Evolutionary conservation across 2,797 vertebrate genomes (phyloP), one percentile per base, ranked within the genome.

Genomic region (Molossus alvarezi): DNA sequence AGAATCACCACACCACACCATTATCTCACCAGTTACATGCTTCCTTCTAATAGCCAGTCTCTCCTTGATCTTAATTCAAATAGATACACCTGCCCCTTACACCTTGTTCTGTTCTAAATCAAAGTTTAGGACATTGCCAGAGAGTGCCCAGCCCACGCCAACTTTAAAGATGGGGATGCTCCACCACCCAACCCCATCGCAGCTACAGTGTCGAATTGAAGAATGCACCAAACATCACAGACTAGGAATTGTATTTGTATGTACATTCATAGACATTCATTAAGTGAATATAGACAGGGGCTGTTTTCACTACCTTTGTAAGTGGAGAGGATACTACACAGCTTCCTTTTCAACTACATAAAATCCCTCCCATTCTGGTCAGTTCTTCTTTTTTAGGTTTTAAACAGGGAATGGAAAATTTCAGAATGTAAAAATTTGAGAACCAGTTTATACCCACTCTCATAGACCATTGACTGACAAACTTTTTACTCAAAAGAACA

Each of bases 361-460:
- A 94, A 96, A 94, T 67, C 51, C 51, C 65, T 89, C 45, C 41
- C 17, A 37, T 17, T 64, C 67, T 48, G 5, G 6, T 60, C 76
- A 53, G 10, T 55, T 94, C 82, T 84, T 69, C 9, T 84, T 79
- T 48, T 75, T 58, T 18, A 88, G 9, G 2, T 67, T 69, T 88
- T 62, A 82, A 93, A 71, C 17, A 45, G 23, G 41, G 91, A 93
- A 84, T 71, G 21, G 60, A 71, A 95, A 92, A 33, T 55, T 79
- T 76, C n/a, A 75, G 6, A 71, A 84, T 58, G 48, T 79, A 71
- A 95, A 91, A 73, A 29, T 45, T 27, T 86, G 13, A 85, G 20
- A 94, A 41, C 12, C 15, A 37, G 2, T 72, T 53, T 86, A 62
- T 8, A 69, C 77, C 23, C 75, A 60, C 20, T 93, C 27, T 84